Evolutionary conservation across 2,113 vertebrate genomes (phyloP).

Genomic region (Mormyrus lacerda): DNA sequence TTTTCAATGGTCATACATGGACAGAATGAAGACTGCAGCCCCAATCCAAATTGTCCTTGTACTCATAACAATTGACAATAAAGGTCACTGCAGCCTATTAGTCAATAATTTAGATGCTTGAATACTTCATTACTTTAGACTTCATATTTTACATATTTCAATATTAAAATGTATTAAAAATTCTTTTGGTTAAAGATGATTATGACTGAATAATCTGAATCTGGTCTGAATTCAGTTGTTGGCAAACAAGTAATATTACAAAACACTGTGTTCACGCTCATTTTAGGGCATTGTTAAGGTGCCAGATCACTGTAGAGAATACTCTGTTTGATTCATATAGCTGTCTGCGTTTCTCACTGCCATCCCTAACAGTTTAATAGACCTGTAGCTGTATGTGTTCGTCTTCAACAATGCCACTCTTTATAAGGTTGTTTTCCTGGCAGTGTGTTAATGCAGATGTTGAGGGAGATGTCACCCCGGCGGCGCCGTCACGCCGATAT

Average conservation of each 20-base stretch:
- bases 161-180: neutral
- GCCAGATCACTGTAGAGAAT: neutral
- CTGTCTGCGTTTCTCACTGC: neutral
- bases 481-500: neutral
- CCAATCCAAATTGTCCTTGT: neutral
- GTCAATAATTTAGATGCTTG: neutral
- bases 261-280: neutral
- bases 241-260: neutral
- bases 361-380: neutral
- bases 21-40: neutral
- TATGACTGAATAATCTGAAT: no score
- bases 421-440: neutral
- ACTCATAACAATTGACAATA: neutral
- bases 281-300: neutral
- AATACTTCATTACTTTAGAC: neutral
- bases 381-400: neutral
- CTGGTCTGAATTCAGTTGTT: neutral
- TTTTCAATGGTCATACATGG: neutral
- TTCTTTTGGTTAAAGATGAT: neutral
- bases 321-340: neutral
- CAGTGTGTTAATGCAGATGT: neutral
- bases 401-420: neutral
- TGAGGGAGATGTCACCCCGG: neutral
- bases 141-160: no score
- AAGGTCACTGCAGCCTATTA: neutral